phyloP scores from a whole-genome alignment of 37 sponge, comb jelly and placozoan species.

The Ephydatia muelleri region DNA sequence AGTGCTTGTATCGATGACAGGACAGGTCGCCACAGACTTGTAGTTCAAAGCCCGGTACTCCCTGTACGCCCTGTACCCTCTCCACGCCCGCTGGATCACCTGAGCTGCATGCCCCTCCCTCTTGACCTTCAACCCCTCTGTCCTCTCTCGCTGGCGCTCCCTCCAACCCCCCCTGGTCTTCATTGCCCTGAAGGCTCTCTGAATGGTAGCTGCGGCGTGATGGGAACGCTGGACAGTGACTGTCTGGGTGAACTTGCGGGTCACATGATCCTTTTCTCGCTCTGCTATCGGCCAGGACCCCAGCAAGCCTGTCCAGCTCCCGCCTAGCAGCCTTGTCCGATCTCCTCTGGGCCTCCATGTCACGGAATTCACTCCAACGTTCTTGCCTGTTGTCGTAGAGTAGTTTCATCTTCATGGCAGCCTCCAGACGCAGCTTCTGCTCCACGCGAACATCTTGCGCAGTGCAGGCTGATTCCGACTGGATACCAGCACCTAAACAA shows the following conservation, averaged over 20 bases:
- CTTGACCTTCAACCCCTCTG: not conserved
- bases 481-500: not conserved
- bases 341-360: constrained; percentile 60
- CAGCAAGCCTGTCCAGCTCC: constrained; percentile 49
- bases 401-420: constrained; percentile 56
- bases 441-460: not conserved
- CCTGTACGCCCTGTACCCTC: constrained; percentile 22
- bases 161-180: not conserved
- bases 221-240: constrained; percentile 36
- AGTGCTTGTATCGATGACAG: constrained; percentile 28
- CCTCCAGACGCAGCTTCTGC: constrained; percentile 44
- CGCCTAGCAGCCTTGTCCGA: constrained; percentile 50
- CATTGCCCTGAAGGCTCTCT: constrained; percentile 48
- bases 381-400: constrained; percentile 36
- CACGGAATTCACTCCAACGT: constrained; percentile 56
- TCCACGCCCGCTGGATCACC: constrained; percentile 61
- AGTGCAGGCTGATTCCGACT: not conserved
- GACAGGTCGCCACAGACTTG: constrained; percentile 45
- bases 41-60: constrained; percentile 30
- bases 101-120: constrained; percentile 31
- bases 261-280: constrained; percentile 42
- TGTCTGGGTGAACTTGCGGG: constrained; percentile 37
- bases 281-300: constrained; percentile 51
- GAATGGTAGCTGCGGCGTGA: constrained; percentile 62
- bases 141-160: not conserved